phyloP scores from a whole-genome alignment of 2,797 vertebrate genomes.

The Chrysocyon brachyurus region DNA sequence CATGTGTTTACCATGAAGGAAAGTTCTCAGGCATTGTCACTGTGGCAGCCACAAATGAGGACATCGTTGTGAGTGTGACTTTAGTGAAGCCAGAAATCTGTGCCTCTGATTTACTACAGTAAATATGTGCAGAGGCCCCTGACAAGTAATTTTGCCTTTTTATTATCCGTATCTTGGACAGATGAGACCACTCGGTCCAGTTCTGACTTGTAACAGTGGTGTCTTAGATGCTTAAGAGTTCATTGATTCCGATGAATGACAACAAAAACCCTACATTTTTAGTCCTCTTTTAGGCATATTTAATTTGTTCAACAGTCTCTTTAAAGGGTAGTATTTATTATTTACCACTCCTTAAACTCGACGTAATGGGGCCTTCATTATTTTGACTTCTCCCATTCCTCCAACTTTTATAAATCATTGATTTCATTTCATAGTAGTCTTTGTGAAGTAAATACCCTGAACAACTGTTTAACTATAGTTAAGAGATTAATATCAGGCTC shows the following conservation, averaged over 20 bases:
- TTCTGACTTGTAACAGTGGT: background rate
- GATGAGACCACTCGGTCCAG: background rate
- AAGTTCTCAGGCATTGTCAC: slow-evolving; percentile 66
- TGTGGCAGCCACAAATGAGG: slow-evolving; percentile 76
- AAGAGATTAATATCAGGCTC: background rate
- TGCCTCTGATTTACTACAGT: slow-evolving; percentile 61
- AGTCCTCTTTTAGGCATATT: slow-evolving; percentile 28
- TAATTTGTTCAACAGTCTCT: slow-evolving; percentile 19
- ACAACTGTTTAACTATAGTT: background rate
- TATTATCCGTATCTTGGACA: slow-evolving; percentile 60
- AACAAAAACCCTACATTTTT: slow-evolving; percentile 23
- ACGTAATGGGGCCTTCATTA: background rate
- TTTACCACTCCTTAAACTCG: slow-evolving; percentile 51
- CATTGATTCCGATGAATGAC: slow-evolving; percentile 33
- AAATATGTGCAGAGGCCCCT: slow-evolving; percentile 59
- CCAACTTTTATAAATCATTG: slow-evolving; percentile 5
- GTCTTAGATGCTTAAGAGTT: background rate
- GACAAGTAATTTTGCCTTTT: slow-evolving; percentile 68
- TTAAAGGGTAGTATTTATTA: slow-evolving; percentile 51
- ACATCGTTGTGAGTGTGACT: slow-evolving; percentile 68
- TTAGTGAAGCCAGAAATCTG: slow-evolving; percentile 43
- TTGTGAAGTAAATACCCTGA: slow-evolving; percentile 29
- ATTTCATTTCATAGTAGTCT: background rate
- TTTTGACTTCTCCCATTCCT: slow-evolving; percentile 19
- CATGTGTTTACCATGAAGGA: slow-evolving; percentile 81